Percentiles rank a stretch among this genome's conserved stretches.
Evolutionary conservation across 1,140 invertebrate species (phyloP).

Genomic region (Drosophila triauraria): DNA sequence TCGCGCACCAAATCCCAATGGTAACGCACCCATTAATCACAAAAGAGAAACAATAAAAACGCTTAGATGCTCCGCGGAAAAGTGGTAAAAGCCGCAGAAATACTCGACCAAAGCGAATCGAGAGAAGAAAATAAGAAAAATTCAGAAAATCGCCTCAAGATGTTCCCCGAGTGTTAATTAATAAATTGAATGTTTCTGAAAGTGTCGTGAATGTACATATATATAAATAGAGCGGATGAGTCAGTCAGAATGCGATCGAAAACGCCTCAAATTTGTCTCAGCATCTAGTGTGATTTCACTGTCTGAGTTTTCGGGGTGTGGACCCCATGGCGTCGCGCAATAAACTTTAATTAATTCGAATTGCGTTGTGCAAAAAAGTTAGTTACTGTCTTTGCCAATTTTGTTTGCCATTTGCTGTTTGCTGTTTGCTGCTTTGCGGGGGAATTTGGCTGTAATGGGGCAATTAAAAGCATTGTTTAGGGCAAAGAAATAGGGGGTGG

Average conservation of each 20-base stretch:
- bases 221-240: slow-evolving; percentile 20
- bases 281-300: slow-evolving; percentile 42
- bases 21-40: slow-evolving; percentile 80
- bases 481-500: slow-evolving; percentile 2
- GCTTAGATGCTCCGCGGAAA: slow-evolving; percentile 31
- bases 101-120: slow-evolving; percentile 4
- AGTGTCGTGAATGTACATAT: slow-evolving; percentile 5
- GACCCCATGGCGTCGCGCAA: slow-evolving; percentile 13
- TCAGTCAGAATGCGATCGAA: slow-evolving; percentile 33
- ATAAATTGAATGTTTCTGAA: slow-evolving; percentile 27
- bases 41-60: slow-evolving; percentile 46
- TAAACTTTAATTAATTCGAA: slow-evolving; percentile 41
- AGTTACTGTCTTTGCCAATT: slow-evolving; percentile 40
- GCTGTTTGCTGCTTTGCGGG: background rate
- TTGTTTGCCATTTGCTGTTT: slow-evolving; percentile 4
- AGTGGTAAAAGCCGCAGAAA: slow-evolving; percentile 36
- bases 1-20: slow-evolving; percentile 81
- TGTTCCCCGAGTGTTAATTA: slow-evolving; percentile 43
- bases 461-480: slow-evolving; percentile 38
- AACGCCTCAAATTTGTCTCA: slow-evolving; percentile 19
- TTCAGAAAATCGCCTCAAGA: slow-evolving; percentile 17
- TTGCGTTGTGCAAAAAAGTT: slow-evolving; percentile 48
- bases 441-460: slow-evolving; percentile 32
- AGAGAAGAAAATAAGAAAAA: background rate
- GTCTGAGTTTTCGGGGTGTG: slow-evolving; percentile 33